Percentiles rank a stretch among this genome's conserved stretches.
Evolutionary conservation across 2,797 vertebrate species (phyloP).

Genomic region (Synanceia verrucosa): DNA sequence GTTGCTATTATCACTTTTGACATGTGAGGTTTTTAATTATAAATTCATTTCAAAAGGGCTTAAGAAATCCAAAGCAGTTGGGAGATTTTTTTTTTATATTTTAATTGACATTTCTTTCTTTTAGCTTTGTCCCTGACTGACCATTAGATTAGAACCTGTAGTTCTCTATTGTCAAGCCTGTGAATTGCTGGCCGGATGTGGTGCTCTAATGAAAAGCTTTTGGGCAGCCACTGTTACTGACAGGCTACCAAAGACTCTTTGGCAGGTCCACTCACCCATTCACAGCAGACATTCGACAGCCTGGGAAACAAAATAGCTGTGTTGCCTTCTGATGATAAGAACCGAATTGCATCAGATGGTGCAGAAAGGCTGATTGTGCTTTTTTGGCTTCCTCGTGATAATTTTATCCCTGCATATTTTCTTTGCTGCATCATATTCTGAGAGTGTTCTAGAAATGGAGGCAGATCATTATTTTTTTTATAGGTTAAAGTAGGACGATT

Average conservation of each 20-base stretch:
- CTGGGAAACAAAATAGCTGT: constrained; percentile 68
- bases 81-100: constrained; percentile 9
- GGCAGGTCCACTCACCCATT: constrained; percentile 75
- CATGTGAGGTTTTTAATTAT: constrained; percentile 55
- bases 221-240: constrained; percentile 66
- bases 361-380: constrained; percentile 46
- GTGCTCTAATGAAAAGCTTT: constrained; percentile 56
- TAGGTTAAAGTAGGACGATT: too few species aligned
- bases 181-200: constrained; percentile 49
- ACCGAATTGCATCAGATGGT: constrained; percentile 54
- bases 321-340: constrained; percentile 72
- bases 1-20: constrained; percentile 53
- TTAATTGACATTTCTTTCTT: constrained; percentile 40
- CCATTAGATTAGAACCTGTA: constrained; percentile 44
- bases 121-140: constrained; percentile 30
- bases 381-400: constrained; percentile 15
- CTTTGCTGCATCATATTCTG: constrained; percentile 35
- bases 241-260: constrained; percentile 72
- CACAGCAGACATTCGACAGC: constrained; percentile 66
- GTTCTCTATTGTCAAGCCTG: constrained; percentile 46
- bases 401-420: constrained; percentile 37
- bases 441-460: constrained; percentile 16
- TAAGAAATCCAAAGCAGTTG: constrained; percentile 35
- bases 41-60: constrained; percentile 50
- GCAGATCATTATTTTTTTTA: constrained; percentile 14